These are phyloP conservation scores for Poeciliopsis prolifica DNA, from an alignment of 2,113 vertebrate species.

Conservation along the genomic window DNA sequence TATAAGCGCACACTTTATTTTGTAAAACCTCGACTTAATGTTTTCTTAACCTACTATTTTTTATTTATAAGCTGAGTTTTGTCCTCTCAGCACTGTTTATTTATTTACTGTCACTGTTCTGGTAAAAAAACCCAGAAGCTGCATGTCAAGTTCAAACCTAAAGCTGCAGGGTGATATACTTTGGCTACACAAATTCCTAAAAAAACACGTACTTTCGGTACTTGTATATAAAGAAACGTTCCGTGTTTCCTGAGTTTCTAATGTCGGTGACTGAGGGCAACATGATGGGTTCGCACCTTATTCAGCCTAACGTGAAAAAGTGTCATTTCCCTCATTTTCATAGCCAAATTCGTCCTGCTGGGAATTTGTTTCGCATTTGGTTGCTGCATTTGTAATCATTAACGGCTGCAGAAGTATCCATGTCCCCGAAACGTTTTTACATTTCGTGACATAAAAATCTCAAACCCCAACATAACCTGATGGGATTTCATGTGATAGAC, in stretches of 20 bases:
- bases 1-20: not conserved
- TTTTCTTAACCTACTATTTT: not conserved
- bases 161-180: slow-evolving; percentile 28
- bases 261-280: no score
- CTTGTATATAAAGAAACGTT: no score
- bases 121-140: slow-evolving; percentile 7
- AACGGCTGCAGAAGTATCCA: no score
- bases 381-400: no score
- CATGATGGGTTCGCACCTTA: not conserved
- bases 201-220: no score
- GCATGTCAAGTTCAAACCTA: not conserved
- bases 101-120: slow-evolving; percentile 2
- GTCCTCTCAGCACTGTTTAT: not conserved
- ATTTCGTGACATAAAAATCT: no score
- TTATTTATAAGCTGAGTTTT: not conserved
- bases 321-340: not conserved
- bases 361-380: not conserved
- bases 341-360: no score
- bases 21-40: not conserved
- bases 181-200: slow-evolving; percentile 53
- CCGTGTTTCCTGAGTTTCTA: no score
- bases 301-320: not conserved
- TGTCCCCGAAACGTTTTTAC: no score
- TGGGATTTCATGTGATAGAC: no score
- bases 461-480: no score